phyloP scores from a whole-genome alignment of 2,888 invertebrate species.

The Heliconius hortense region DNA sequence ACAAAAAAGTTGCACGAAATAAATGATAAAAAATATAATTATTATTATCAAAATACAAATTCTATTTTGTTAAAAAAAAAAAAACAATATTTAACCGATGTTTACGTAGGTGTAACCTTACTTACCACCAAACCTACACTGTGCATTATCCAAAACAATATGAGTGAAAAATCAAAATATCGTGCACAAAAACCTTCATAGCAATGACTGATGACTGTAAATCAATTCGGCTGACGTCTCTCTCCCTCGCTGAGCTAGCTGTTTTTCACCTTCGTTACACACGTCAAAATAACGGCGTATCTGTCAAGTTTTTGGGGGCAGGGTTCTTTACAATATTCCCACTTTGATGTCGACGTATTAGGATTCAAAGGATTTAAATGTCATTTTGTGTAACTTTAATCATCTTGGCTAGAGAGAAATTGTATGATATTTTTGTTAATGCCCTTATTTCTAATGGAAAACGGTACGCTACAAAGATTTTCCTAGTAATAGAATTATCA shows the following conservation, averaged over 20 bases:
- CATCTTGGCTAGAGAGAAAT: neutral
- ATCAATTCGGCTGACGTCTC: constrained; percentile 78
- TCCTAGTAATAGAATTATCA: neutral
- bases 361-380: constrained; percentile 39
- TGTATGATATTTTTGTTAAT: neutral
- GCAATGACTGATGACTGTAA: constrained; percentile 75
- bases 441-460: neutral
- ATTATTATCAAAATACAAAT: neutral
- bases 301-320: constrained; percentile 44
- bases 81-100: neutral
- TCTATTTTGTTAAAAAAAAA: neutral
- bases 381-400: constrained; percentile 30
- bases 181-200: constrained; percentile 30
- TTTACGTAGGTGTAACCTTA: constrained; percentile 1
- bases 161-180: constrained; percentile 29
- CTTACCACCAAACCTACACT: constrained; percentile 1
- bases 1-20: neutral
- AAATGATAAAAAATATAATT: neutral
- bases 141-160: constrained; percentile 24
- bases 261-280: constrained; percentile 79
- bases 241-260: constrained; percentile 68
- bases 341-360: constrained; percentile 35
- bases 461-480: neutral
- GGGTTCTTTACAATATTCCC: constrained; percentile 42
- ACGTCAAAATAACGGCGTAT: constrained; percentile 71